phyloP scores from a whole-genome alignment of 2,888 invertebrate genomes.

The Platerodrilus igneus region DNA sequence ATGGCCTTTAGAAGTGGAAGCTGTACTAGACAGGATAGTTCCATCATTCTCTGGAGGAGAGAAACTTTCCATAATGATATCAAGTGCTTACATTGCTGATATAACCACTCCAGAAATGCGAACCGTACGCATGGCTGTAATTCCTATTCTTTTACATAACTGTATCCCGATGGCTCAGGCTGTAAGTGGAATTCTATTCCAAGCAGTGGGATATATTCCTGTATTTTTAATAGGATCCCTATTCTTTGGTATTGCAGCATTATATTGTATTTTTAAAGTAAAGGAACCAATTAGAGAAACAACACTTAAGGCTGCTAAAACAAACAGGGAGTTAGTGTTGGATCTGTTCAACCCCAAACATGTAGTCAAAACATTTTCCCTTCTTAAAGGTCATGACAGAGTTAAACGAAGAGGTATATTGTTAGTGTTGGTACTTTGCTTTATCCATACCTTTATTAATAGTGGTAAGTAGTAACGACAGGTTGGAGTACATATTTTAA shows the following conservation, averaged over 20 bases:
- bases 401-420: slow-evolving; percentile 35
- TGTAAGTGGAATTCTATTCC: slow-evolving; percentile 39
- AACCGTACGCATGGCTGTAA: slow-evolving; percentile 58
- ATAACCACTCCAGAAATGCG: slow-evolving; percentile 53
- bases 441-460: slow-evolving; percentile 29
- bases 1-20: slow-evolving; percentile 52
- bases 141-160: slow-evolving; percentile 43
- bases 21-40: slow-evolving; percentile 51
- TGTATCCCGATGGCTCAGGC: slow-evolving; percentile 35
- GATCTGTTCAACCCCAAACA: slow-evolving; percentile 42
- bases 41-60: slow-evolving; percentile 57
- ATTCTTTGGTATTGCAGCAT: slow-evolving; percentile 36
- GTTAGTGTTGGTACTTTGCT: slow-evolving; percentile 29
- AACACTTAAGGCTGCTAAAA: slow-evolving; percentile 7
- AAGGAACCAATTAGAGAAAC: slow-evolving; percentile 36
- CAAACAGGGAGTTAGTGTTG: slow-evolving; percentile 28
- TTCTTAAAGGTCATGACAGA: slow-evolving; percentile 33
- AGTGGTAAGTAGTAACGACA: slow-evolving; percentile 30
- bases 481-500: too few species aligned
- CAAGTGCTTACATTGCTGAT: slow-evolving; percentile 45
- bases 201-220: slow-evolving; percentile 37
- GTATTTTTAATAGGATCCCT: slow-evolving; percentile 35
- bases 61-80: slow-evolving; percentile 46
- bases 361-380: slow-evolving; percentile 39
- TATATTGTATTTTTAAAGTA: slow-evolving; percentile 39